Evolutionary conservation across 2,113 vertebrate species (phyloP).

Genomic region (Gracilinanus agilis): DNA sequence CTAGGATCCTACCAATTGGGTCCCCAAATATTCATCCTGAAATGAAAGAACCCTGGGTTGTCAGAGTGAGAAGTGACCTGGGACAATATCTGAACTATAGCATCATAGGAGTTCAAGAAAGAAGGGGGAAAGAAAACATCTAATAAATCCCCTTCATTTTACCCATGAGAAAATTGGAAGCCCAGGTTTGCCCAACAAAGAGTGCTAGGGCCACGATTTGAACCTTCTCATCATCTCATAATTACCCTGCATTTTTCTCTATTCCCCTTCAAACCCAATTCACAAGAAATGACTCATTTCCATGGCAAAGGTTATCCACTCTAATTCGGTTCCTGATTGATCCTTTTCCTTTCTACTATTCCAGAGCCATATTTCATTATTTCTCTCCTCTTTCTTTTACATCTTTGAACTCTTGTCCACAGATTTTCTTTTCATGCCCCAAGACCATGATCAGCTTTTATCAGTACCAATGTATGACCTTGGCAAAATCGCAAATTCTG

Average conservation of each 20-base stretch:
- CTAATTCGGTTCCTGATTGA: no score
- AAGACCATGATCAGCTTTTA: no score
- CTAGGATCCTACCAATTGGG: not conserved
- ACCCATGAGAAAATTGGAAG: not conserved
- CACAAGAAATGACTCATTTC: no score
- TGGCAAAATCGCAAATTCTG: no score
- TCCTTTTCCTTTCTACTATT: no score
- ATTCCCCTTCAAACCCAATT: no score
- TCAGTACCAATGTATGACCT: no score
- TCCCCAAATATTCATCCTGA: accelerated
- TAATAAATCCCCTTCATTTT: not conserved
- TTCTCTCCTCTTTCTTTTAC: no score
- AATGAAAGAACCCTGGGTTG: not conserved
- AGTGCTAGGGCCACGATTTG: not conserved
- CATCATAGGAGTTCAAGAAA: not conserved
- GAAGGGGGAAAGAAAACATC: not conserved
- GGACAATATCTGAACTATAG: not conserved
- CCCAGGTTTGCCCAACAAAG: not conserved
- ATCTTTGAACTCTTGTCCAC: no score
- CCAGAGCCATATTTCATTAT: no score
- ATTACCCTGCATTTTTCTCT: not conserved
- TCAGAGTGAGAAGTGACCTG: not conserved
- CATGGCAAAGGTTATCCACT: no score
- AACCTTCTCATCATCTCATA: not conserved
- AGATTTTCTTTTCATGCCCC: no score